Evolutionary conservation across 2,797 vertebrate species (phyloP), one percentile per base, ranked within the genome.

Genomic region (Carcharodon carcharias): DNA sequence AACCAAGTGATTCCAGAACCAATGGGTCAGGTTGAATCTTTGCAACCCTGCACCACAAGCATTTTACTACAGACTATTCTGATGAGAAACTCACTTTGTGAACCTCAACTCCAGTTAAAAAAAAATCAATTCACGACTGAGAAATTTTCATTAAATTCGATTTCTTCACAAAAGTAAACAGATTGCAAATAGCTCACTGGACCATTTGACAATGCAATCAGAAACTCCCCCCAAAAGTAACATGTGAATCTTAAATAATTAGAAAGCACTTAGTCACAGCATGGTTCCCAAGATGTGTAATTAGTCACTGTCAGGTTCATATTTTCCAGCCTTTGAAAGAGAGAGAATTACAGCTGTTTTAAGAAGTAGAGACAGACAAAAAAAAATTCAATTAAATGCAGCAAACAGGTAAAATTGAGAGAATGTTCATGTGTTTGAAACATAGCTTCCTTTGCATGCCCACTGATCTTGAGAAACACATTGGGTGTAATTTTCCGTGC

Each of bases 231-330:
- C 63, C 67, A 93, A 93, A 65, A 26, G n/a, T 93, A 40, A 67
- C 35, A 67, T 40, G 65, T 45, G 63, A 67, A 93, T 65, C n/a
- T 67, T 93, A 93, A 93, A 67, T 93, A 67, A 93, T 67, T 93
- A 93, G 8, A 67, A 93, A 67, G 91, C 91, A 93, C n/a, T 93
- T 93, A 93, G 61, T 67, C 61, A 63, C 56, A 92, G 56, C 63
- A n/a, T 1, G 16, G 89, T 92, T 63, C 35, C 56, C 89, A 93
- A 23, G 26, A 21, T 7, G 21, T 92, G 89, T 61, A 63, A 92
- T 92, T 85, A 50, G 61, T 89, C 28, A 58, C 58, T 92, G 16
- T 63, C n/a, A 65, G 6, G n/a, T 67, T 67, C 91, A 40, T 21
- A 93, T 93, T 93, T 93, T 91, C 88, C 61, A n/a, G 61, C 0